Base-by-base conservation (phyloP, 2,888 invertebrate species). In the Drosophila picticornis region DNA sequence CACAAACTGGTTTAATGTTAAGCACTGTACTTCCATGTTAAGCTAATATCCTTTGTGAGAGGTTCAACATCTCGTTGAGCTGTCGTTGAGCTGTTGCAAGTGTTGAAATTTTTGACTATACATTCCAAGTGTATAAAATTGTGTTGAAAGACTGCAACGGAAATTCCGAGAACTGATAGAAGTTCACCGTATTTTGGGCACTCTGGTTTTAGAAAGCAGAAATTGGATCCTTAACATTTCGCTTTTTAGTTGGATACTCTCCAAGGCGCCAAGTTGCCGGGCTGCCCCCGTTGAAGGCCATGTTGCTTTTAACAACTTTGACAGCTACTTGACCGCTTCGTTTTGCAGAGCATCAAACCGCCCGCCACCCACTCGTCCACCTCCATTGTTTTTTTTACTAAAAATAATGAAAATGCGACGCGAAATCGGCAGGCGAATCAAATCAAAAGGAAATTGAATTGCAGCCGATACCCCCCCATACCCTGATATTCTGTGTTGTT, bases 381-480 rank as follows among this genome's bases (percentile, higher is more conserved):
- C 16, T 16, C 25, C n/a, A 19, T 62, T 65, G 69, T 56, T 57
- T 70, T 75, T 74, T 77, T 56, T 69, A 59, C 75, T 72, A 60
- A 63, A 81, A 83, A 67, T 75, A 73, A 72, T 77, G 68, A 80
- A 76, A 72, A 71, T 63, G 57, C 70, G 60, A 72, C 64, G 60
- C 70, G 57, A 70, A 77, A 73, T 64, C 58, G 61, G 58, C 48
- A 65, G 50, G 53, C 72, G 81, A 77, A 80, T 73, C 84, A 73
- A 81, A 81, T 82, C 60, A 58, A 71, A 72, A 90, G 87, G 81
- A 85, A 85, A 89, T 89, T 81, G 89, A 85, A 85, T 84, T 88
- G 86, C 89, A 71, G 69, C 64, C 88, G 61, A 80, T 79, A 62
- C 1, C 19, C 25, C 46, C 11, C 11, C 1, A 19, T 38, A 25